Evolutionary conservation across 2,888 invertebrate genomes (phyloP).

Genomic region (Phragmatobia fuliginosa): DNA sequence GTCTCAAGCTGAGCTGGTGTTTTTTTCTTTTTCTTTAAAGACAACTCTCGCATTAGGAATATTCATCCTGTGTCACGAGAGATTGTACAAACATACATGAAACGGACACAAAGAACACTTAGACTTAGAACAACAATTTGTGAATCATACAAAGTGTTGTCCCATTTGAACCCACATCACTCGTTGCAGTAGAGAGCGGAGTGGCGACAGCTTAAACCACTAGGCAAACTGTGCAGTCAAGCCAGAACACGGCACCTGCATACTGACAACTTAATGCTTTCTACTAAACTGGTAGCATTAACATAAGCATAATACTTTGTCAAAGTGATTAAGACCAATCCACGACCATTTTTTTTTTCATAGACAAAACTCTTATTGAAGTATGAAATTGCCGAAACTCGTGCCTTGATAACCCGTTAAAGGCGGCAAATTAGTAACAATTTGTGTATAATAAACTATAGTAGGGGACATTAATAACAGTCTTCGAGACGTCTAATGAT

Average conservation of each 20-base stretch:
- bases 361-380: slow-evolving; percentile 12
- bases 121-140: too few species aligned
- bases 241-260: neutral
- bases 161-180: too few species aligned
- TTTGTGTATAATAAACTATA: slow-evolving; percentile 55
- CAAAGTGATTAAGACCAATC: neutral
- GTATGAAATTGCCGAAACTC: slow-evolving; percentile 30
- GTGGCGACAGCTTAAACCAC: too few species aligned
- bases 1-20: neutral
- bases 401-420: slow-evolving; percentile 42
- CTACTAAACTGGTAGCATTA: neutral
- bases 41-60: too few species aligned
- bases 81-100: too few species aligned
- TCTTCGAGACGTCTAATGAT: slow-evolving; percentile 52
- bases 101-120: too few species aligned
- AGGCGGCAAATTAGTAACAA: slow-evolving; percentile 50
- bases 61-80: too few species aligned
- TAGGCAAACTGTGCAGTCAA: too few species aligned
- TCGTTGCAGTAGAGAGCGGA: too few species aligned
- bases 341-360: neutral
- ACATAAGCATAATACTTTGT: neutral
- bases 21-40: too few species aligned
- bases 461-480: slow-evolving; percentile 52
- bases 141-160: too few species aligned
- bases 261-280: neutral